These are phyloP conservation scores for Oreochromis grahami DNA, from an alignment of 2,797 vertebrate genomes.

Conservation along the genomic window DNA sequence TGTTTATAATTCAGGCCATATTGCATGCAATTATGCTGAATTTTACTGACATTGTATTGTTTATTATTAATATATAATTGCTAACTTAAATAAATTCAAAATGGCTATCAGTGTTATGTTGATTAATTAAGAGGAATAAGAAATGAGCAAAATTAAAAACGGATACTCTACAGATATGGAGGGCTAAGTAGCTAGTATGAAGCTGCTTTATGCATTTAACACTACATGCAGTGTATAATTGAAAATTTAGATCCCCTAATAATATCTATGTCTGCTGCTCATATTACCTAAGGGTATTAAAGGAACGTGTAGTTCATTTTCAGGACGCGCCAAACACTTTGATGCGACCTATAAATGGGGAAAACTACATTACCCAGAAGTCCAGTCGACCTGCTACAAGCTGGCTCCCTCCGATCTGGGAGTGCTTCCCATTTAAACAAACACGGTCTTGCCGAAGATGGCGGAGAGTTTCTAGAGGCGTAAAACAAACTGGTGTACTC, in stretches of 20 bases:
- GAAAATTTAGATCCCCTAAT: slow-evolving; percentile 66
- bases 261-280: slow-evolving; percentile 61
- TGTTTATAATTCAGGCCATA: background rate
- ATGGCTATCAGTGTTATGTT: background rate
- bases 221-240: slow-evolving; percentile 64
- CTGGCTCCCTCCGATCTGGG: slow-evolving; percentile 80
- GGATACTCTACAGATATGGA: background rate
- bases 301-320: slow-evolving; percentile 76
- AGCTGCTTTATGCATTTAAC: slow-evolving; percentile 11
- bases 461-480: slow-evolving; percentile 85
- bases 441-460: slow-evolving; percentile 89
- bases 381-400: slow-evolving; percentile 50
- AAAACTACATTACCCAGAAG: slow-evolving; percentile 81
- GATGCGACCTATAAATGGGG: background rate
- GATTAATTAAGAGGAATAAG: background rate
- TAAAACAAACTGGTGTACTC: slow-evolving; percentile 78
- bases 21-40: background rate
- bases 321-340: background rate
- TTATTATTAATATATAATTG: background rate
- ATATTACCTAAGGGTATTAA: slow-evolving; percentile 63
- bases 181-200: background rate
- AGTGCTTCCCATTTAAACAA: slow-evolving; percentile 94
- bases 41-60: background rate
- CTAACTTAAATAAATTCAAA: background rate
- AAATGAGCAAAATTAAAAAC: background rate